Base-by-base conservation (phyloP, 2,888 invertebrate genomes). In the Drosophila rellima region DNA sequence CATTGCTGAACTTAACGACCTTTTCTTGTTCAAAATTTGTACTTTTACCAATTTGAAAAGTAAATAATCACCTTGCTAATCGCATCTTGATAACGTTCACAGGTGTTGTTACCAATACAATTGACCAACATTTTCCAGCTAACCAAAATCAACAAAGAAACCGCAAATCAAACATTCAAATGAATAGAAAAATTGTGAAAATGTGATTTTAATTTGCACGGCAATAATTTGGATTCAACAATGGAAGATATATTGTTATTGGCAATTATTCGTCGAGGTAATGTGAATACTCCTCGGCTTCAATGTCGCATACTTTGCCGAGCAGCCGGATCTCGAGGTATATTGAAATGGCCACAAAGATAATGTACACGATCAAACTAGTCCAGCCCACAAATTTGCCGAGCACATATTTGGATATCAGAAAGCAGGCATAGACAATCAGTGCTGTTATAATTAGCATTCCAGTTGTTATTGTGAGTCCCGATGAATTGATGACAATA, bases 381-480 rank as follows among this genome's bases (percentile, higher is more conserved):
- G 96, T 94, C 56, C 95, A 94, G 51, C 97, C 98, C 51, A 97
- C 96, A 82, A 95, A 94, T 90, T 95, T 95, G 91, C 96, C 96
- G 89, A 98, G 93, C 91, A 95, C 95, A 93, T 97, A 97, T 92
- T 96, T 81, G 95, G 93, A 96, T 96, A 90, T 95, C 93, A 91
- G 95, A 95, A 91, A 98, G 95, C 61, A 96, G 95, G 70, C 95
- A 92, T 97, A 96, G 63, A 98, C 94, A 88, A 97, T 93, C 83
- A 96, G 92, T 42, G 97, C 93, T 0, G 98, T 97, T 37, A 96
- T 95, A 65, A 98, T 93, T 59, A 98, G 93, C 31, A 97, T 96
- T 85, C 97, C 96, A 47, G 96, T 95, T 57, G 97, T 97, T 93
- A 97, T 97, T 85, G 96, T 96, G 75, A 98, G 93, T 3, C 97